A percentile compares a stretch with the other conserved stretches of the same genome.
phyloP scores from a whole-genome alignment of 1,140 invertebrate genomes.

The Papilio aristodemus region DNA sequence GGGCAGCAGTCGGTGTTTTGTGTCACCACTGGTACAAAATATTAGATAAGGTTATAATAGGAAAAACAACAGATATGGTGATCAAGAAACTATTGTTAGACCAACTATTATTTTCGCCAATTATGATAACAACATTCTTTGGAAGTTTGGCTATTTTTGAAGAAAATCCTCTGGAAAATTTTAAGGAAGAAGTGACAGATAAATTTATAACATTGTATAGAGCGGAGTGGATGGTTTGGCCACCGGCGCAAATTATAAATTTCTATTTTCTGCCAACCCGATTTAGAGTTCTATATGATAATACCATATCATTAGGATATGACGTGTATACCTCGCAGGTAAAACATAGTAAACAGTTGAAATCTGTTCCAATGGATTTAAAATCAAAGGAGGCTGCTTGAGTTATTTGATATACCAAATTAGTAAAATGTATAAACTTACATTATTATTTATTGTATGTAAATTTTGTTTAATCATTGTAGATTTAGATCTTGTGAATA shows the following conservation, averaged over 20 bases:
- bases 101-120: slow-evolving; percentile 92
- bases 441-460: background rate
- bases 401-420: slow-evolving; percentile 30
- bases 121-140: slow-evolving; percentile 92
- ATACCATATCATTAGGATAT: slow-evolving; percentile 93
- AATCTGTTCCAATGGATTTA: slow-evolving; percentile 41
- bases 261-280: slow-evolving; percentile 92
- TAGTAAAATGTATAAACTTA: background rate
- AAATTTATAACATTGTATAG: slow-evolving; percentile 91
- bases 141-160: slow-evolving; percentile 88
- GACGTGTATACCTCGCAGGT: slow-evolving; percentile 96
- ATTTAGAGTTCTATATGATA: slow-evolving; percentile 95
- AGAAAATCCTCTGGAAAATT: slow-evolving; percentile 82
- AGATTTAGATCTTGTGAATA: background rate
- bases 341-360: slow-evolving; percentile 82
- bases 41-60: slow-evolving; percentile 86
- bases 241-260: slow-evolving; percentile 87
- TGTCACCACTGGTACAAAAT: slow-evolving; percentile 90
- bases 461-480: slow-evolving; percentile 6
- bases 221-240: slow-evolving; percentile 91
- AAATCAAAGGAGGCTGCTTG: slow-evolving; percentile 38
- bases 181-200: slow-evolving; percentile 86
- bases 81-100: slow-evolving; percentile 93
- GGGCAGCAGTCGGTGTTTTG: slow-evolving; percentile 88
- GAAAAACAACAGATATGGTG: slow-evolving; percentile 85